Percentiles rank a stretch among this genome's conserved stretches.
Evolutionary conservation across 2,797 vertebrate species (phyloP).

Genomic region (Notolabrus celidotus): DNA sequence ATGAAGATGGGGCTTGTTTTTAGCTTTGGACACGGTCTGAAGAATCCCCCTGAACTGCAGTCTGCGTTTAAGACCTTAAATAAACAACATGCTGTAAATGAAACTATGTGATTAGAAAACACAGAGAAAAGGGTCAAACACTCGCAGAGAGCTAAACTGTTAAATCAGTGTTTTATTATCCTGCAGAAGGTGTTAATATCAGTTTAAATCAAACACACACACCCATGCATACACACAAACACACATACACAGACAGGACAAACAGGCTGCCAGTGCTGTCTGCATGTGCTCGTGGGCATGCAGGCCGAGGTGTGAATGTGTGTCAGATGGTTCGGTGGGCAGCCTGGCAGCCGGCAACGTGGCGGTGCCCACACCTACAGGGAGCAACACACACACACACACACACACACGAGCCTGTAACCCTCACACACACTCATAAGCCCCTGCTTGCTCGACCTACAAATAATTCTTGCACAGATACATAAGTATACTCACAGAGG

Average conservation of each 20-base stretch:
- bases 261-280: constrained; percentile 50
- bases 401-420: constrained; percentile 38
- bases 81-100: too few relatives aligned
- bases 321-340: constrained; percentile 94
- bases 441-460: constrained; percentile 43
- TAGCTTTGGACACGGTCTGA: too few relatives aligned
- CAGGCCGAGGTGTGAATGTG: constrained; percentile 95
- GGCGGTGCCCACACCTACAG: constrained; percentile 80
- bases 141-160: background rate
- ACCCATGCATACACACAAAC: constrained; percentile 19
- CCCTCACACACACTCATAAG: constrained; percentile 24
- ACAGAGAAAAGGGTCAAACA: too few relatives aligned
- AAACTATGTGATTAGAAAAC: too few relatives aligned
- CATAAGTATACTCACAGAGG: constrained; percentile 12
- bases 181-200: background rate
- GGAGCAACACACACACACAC: constrained; percentile 30
- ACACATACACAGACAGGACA: constrained; percentile 20
- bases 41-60: too few relatives aligned
- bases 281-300: constrained; percentile 69
- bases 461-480: constrained; percentile 32
- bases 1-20: too few relatives aligned
- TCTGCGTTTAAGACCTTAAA: too few relatives aligned
- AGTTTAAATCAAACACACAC: constrained; percentile 12
- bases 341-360: constrained; percentile 84
- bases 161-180: background rate